Base-by-base conservation (phyloP, 2,797 vertebrate genomes). In the Etheostoma nigrum region DNA sequence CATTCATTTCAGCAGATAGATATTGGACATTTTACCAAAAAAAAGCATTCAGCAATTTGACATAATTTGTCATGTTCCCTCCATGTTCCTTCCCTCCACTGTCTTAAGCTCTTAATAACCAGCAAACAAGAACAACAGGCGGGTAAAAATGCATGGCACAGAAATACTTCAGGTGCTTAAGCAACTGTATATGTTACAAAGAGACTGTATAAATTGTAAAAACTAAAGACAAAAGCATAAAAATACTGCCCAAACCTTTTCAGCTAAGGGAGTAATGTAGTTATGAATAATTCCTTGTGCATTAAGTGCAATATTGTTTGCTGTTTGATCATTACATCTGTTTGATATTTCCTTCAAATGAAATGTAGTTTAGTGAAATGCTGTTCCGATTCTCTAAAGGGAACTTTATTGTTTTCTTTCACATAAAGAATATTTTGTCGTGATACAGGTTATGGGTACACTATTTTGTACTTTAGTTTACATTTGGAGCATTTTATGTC, bases 21-120 rank as follows among this genome's bases (percentile, higher is more conserved):
- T 36, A 55, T 4, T 53, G 42, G 61, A 70, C 18, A 40, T 73
- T 74, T 61, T 27, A 49, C 18, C 6, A 0, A 10, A 59, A 25
- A 58, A 40, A 48, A 44, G 1, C 30, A 75, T 63, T 49, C 0
- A 59, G 59, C 33, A 67, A 72, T 82, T 78, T 75, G 54, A 76
- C 78, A 72, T 72, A 71, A 84, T 84, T 83, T 54, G 40, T 76
- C 54, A 49, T 75, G 78, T 79, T 69, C 27, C 66, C 74, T 72
- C 36, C 54, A 49, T 75, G 78, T 79, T 69, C 27, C 66, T 72
- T 72, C 36, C 83, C 55, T 60, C 58, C 57, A 16, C 84, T 48
- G 58, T 49, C 53, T 87, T 88, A 86, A 76, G 79, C 58, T 85
- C 67, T 54, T 91, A 87, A 88, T 84, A 88, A 73, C 53, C 44